Evolutionary conservation across 2,797 vertebrate genomes (phyloP).

Genomic region (Caiman crocodilus): DNA sequence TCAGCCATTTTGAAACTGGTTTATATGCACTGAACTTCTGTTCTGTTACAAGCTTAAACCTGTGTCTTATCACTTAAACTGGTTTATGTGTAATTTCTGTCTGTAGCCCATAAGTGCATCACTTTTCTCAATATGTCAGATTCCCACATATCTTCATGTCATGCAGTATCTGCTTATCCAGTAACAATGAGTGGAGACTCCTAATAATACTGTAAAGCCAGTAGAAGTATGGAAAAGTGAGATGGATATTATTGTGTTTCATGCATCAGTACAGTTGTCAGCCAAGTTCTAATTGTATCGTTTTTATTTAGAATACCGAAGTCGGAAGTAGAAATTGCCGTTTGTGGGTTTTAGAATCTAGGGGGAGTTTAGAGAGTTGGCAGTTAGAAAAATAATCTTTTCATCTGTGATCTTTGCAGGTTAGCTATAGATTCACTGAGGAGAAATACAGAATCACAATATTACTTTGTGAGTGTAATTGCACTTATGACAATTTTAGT

Average conservation of each 20-base stretch:
- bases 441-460: neutral
- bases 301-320: neutral
- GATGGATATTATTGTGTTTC: neutral
- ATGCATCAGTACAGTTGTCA: neutral
- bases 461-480: neutral
- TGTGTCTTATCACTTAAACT: no score
- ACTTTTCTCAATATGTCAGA: neutral
- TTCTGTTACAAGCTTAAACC: no score
- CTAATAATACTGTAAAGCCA: neutral
- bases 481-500: neutral
- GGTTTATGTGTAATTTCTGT: no score
- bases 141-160: neutral
- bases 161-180: neutral
- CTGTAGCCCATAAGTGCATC: neutral
- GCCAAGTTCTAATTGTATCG: neutral
- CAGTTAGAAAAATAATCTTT: neutral
- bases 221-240: accelerated
- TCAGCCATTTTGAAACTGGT: no score
- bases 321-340: neutral
- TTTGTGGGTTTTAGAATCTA: accelerated
- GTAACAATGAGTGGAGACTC: neutral
- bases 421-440: neutral
- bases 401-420: neutral
- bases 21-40: no score
- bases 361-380: accelerated